These are phyloP conservation scores for Diadema setosum DNA, from an alignment of 35 echinoderm and acorn worm genomes.

Conservation along the genomic window DNA sequence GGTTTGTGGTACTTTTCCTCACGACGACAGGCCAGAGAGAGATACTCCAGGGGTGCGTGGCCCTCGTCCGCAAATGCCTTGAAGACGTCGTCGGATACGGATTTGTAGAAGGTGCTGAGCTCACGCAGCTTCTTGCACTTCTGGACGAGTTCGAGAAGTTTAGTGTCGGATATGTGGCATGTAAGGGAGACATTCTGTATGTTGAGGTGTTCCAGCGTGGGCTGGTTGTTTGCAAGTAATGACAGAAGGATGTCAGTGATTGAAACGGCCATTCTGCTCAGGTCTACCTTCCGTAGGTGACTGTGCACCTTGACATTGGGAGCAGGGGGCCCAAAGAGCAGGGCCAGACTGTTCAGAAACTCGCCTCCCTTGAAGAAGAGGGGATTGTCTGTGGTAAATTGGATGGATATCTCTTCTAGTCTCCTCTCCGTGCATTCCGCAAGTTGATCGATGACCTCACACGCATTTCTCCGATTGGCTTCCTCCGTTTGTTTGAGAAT, in stretches of 20 bases:
- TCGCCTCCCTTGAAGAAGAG: constrained; percentile 84
- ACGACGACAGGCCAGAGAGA: constrained; percentile 71
- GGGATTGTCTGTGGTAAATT: constrained; percentile 86
- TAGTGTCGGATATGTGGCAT: constrained; percentile 51
- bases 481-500: constrained; percentile 41
- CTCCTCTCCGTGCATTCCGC: constrained; percentile 47
- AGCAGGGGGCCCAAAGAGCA: constrained; percentile 86
- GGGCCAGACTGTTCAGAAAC: constrained; percentile 71
- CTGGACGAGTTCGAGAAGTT: constrained; percentile 63
- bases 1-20: constrained; percentile 84
- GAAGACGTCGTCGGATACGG: constrained; percentile 70
- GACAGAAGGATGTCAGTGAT: constrained; percentile 55
- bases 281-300: constrained; percentile 59
- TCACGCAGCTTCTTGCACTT: constrained; percentile 63
- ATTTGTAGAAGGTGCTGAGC: constrained; percentile 60
- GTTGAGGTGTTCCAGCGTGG: constrained; percentile 58
- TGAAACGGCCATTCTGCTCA: constrained; percentile 60
- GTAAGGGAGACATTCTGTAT: constrained; percentile 87
- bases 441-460: constrained; percentile 51
- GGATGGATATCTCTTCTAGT: constrained; percentile 50
- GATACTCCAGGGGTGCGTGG: constrained; percentile 27
- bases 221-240: constrained; percentile 70
- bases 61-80: constrained; percentile 29
- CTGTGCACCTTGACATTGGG: constrained; percentile 37
- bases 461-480: constrained; percentile 60